Base-by-base conservation (phyloP, 2,113 vertebrate species). In the Actenoides lindsayi region DNA sequence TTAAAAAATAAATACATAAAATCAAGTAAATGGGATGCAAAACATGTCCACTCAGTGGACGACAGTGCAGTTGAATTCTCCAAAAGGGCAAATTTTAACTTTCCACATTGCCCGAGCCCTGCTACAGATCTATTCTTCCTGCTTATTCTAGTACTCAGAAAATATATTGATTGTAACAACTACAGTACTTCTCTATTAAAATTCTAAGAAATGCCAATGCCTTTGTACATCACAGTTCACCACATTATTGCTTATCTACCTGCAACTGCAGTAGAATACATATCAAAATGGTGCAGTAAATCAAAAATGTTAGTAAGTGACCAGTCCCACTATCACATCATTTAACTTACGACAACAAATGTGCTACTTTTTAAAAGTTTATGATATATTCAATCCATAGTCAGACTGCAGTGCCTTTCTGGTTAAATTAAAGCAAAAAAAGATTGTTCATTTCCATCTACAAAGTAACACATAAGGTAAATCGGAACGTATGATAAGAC, bases 221-320 rank as follows among this genome's bases (percentile, higher is more conserved):
- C 57, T 71, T 94, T 90, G 31, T 74, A 90, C 68, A 48, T 89
- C 86, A 73, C 39, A 90, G n/a, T 77, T 95, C 86, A 96, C 71
- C 69, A 78, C 67, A 30, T 84, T 88, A 93, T 87, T 95, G 87
- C 74, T 94, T 90, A 96, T 93, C 80, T 91, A 82, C 90, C 79
- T 96, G 84, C 77, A 95, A 37, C 92, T 95, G 88, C 73, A 53
- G 87, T 94, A 89, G 51, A 95, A 67, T 93, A 95, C 77, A 62
- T 91, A 96, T 46, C 57, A 96, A 79, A 78, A 59, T 13, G 14
- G 17, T 65, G n/a, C 15, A n/a, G 73, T 82, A 89, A 95, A 94
- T 91, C 21, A 96, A 93, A 97, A 96, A 92, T 73, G 20, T 51
- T 90, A 95, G 96, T 95, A 93, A 96, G 96, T 95, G 63, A 93